Conservation (phyloP, 2,797 vertebrate species). For the Botia kubotai region DNA sequence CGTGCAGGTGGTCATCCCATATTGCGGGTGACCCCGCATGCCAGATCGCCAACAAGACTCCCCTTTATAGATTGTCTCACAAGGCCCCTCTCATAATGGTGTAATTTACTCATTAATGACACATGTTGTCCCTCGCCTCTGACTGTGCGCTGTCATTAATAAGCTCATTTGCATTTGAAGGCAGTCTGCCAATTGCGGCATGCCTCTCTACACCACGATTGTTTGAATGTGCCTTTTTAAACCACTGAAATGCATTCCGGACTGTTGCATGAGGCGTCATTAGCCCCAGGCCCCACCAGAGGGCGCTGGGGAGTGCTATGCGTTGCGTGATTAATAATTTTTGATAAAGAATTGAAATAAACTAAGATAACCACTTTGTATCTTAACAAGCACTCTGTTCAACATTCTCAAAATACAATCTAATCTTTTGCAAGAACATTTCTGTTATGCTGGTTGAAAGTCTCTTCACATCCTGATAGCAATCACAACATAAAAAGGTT, state of each 20-base stretch:
- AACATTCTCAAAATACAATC: not conserved
- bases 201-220: constrained; percentile 6
- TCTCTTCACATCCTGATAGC: too few species aligned
- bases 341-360: not conserved
- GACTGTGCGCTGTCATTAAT: constrained; percentile 44
- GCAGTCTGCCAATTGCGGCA: constrained; percentile 40
- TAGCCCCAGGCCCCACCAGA: not conserved
- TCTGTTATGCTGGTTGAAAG: too few species aligned
- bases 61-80: constrained; percentile 48
- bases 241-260: not conserved
- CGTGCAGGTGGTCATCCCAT: constrained; percentile 47
- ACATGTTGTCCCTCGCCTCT: constrained; percentile 29
- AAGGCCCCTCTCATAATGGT: constrained; percentile 51
- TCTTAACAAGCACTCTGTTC: too few species aligned
- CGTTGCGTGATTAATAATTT: not conserved
- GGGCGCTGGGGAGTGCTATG: not conserved
- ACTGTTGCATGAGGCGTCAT: not conserved
- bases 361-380: too few species aligned
- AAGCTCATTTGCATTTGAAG: constrained; percentile 52
- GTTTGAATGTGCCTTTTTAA: constrained; percentile 32
- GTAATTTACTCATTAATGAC: constrained; percentile 55
- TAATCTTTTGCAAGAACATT: not conserved
- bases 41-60: constrained; percentile 49
- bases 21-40: constrained; percentile 31
- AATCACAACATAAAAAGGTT: too few species aligned